Evolutionary conservation across 2,113 vertebrate species (phyloP).

Genomic region (Eubucco bourcierii): DNA sequence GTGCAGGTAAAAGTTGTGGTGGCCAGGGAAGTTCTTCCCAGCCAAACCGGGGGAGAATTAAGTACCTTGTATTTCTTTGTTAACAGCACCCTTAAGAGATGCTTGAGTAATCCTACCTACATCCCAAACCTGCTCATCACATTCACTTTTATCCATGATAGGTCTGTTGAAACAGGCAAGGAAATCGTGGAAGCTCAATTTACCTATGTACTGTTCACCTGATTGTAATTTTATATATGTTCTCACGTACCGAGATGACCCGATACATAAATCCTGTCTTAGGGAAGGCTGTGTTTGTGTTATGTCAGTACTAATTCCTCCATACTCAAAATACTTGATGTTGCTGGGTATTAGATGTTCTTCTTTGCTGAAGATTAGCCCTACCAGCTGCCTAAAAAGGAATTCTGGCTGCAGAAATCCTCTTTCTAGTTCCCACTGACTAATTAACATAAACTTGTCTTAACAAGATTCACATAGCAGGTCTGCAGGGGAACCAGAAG

Average conservation of each 20-base stretch:
- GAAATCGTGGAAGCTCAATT: not conserved
- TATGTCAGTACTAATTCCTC: not conserved
- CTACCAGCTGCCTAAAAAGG: not conserved
- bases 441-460: not conserved
- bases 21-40: not conserved
- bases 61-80: not conserved
- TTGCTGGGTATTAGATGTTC: not conserved
- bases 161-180: not conserved
- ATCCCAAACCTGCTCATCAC: fast-evolving
- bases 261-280: not conserved
- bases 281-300: not conserved
- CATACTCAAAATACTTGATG: not conserved
- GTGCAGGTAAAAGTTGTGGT: not conserved
- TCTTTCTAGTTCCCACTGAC: not conserved
- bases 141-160: fast-evolving
- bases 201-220: not conserved
- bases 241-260: not conserved
- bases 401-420: not conserved
- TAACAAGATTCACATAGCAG: not conserved
- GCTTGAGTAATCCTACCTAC: not conserved
- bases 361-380: not conserved
- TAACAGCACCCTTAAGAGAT: not conserved
- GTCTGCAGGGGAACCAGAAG: not conserved
- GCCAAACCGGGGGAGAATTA: no score
- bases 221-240: not conserved